These are phyloP conservation scores for Delphinapterus leucas DNA, from an alignment of 2,113 vertebrate species.

Conservation along the genomic window DNA sequence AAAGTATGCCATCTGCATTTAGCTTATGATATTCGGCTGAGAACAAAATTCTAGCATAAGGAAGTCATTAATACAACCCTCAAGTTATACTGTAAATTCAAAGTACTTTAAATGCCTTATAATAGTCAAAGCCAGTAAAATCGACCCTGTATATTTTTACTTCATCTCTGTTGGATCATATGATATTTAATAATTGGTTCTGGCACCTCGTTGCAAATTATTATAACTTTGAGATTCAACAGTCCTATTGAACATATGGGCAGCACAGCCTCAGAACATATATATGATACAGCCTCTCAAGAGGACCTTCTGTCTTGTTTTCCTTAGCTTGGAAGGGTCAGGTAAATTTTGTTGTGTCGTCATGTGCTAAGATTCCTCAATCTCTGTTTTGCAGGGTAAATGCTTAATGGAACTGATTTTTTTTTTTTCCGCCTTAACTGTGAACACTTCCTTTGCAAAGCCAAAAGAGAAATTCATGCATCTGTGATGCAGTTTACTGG, in stretches of 20 bases:
- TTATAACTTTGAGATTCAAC: constrained; percentile 89
- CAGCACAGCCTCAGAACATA: constrained; percentile 84
- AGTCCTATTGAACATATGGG: constrained; percentile 90
- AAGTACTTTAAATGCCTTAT: constrained; percentile 83
- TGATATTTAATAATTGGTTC: constrained; percentile 91
- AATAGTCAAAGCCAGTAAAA: constrained; percentile 86
- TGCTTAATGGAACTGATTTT: constrained; percentile 73
- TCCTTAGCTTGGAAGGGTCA: constrained; percentile 87
- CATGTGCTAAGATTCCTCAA: constrained; percentile 83
- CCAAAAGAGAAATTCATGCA: constrained; percentile 70
- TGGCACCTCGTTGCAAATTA: constrained; percentile 89
- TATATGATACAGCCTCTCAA: constrained; percentile 85
- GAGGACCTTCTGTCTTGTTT: constrained; percentile 90
- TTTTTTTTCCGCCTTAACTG: neutral
- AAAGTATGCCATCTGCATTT: constrained; percentile 84
- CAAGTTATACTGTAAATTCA: constrained; percentile 82
- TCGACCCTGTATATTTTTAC: constrained; percentile 89
- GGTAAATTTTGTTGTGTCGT: constrained; percentile 86
- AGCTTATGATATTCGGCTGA: constrained; percentile 80
- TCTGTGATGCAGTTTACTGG: constrained; percentile 65
- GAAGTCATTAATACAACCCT: constrained; percentile 83
- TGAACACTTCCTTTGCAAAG: constrained; percentile 69
- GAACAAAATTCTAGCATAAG: constrained; percentile 85
- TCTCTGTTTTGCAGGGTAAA: constrained; percentile 81
- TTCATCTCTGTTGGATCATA: constrained; percentile 89